phyloP scores from a whole-genome alignment of 2,797 vertebrate genomes.

The Chloroceryle inda region DNA sequence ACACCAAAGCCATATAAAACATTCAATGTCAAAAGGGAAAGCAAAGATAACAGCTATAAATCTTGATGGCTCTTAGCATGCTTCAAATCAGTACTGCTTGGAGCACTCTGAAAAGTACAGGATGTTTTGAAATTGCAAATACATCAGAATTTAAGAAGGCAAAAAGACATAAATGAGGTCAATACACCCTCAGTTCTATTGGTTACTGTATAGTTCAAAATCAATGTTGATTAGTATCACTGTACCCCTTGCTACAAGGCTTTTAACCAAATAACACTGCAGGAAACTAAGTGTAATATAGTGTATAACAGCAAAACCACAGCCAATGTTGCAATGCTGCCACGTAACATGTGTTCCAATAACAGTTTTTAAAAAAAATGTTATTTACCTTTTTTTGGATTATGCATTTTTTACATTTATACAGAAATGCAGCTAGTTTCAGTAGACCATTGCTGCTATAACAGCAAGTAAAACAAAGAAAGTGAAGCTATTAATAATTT shows the following conservation, averaged over 20 bases:
- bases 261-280: not conserved
- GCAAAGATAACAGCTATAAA: not conserved
- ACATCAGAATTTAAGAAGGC: not conserved
- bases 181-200: not conserved
- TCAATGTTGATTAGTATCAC: not conserved
- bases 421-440: not conserved
- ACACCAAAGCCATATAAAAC: not conserved
- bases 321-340: not conserved
- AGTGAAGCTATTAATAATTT: not conserved
- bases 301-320: not conserved
- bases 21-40: not conserved
- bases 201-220: not conserved
- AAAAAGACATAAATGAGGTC: not conserved
- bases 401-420: not conserved
- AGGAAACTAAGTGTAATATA: not conserved
- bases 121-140: not conserved
- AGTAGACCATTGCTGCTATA: not conserved
- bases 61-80: not conserved
- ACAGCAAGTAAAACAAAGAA: not conserved
- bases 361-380: not conserved
- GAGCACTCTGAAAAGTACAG: not conserved
- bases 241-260: not conserved
- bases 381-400: not conserved
- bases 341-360: not conserved
- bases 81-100: not conserved